phyloP scores from a whole-genome alignment of 2,113 vertebrate genomes.

The Perca fluviatilis region DNA sequence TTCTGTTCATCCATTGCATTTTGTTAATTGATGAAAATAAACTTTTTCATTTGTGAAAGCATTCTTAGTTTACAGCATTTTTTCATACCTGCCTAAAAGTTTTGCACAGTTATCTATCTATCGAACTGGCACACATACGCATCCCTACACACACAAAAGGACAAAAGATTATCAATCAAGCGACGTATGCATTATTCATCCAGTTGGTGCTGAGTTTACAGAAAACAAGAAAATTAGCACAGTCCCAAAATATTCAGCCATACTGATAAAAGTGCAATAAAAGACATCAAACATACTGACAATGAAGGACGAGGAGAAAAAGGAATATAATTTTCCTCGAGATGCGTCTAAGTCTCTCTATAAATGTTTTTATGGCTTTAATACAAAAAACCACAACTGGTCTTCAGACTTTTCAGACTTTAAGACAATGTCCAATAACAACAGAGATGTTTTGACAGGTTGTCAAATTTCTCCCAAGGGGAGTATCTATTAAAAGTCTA shows the following conservation, averaged over 20 bases:
- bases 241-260: constrained; percentile 24
- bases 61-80: no score
- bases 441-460: constrained; percentile 67
- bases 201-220: not conserved
- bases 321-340: constrained; percentile 35
- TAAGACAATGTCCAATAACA: constrained; percentile 56
- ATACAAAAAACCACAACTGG: constrained; percentile 20
- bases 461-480: constrained; percentile 65
- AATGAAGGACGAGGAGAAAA: constrained; percentile 24
- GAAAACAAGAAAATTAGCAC: constrained; percentile 7
- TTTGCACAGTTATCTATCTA: no score
- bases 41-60: no score
- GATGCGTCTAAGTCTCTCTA: constrained; percentile 6
- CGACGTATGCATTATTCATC: constrained; percentile 20
- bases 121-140: not conserved
- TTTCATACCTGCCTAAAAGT: no score
- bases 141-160: not conserved
- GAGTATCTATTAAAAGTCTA: constrained; percentile 70
- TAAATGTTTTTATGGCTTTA: constrained; percentile 43
- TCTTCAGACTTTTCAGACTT: constrained; percentile 48
- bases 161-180: not conserved
- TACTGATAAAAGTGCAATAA: constrained; percentile 35
- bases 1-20: no score
- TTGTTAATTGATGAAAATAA: no score
- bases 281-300: constrained; percentile 50